Conservation (phyloP, 2,113 vertebrate genomes). For the Carassius gibelio region DNA sequence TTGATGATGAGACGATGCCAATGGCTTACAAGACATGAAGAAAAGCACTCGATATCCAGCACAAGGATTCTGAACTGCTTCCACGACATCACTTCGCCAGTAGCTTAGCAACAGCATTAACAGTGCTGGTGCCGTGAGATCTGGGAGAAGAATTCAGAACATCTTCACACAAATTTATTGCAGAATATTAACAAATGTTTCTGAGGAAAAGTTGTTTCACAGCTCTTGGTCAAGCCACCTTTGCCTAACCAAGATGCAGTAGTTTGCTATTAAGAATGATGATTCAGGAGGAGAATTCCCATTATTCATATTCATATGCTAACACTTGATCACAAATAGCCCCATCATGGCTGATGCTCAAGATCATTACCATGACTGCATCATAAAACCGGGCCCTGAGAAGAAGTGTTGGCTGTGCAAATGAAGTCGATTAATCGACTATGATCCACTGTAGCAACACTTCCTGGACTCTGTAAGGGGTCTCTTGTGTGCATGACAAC, state of each 20-base stretch:
- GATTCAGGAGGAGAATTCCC: constrained; percentile 28
- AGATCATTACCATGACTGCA: background rate
- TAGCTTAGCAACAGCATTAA: constrained; percentile 56
- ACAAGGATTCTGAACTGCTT: constrained; percentile 38
- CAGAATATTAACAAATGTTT: constrained; percentile 54
- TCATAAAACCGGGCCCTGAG: background rate
- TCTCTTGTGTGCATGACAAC: constrained; percentile 1
- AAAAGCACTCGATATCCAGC: constrained; percentile 12
- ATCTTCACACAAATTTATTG: constrained; percentile 43
- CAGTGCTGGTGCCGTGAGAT: constrained; percentile 4
- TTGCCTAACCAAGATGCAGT: background rate
- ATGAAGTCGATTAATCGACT: background rate
- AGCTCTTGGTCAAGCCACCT: background rate
- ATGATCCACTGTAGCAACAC: background rate
- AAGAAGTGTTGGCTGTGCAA: constrained; percentile 5
- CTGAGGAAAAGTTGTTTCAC: constrained; percentile 16
- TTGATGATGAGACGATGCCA: background rate
- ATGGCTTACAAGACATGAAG: constrained; percentile 10
- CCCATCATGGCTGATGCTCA: constrained; percentile 2
- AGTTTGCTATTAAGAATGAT: background rate
- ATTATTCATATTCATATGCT: background rate
- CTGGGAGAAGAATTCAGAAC: constrained; percentile 25
- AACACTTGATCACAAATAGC: background rate
- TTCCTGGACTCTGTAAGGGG: constrained; percentile 16
- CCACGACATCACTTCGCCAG: constrained; percentile 36